Conservation (phyloP, 2,113 vertebrate species). For the Haemorhous mexicanus region DNA sequence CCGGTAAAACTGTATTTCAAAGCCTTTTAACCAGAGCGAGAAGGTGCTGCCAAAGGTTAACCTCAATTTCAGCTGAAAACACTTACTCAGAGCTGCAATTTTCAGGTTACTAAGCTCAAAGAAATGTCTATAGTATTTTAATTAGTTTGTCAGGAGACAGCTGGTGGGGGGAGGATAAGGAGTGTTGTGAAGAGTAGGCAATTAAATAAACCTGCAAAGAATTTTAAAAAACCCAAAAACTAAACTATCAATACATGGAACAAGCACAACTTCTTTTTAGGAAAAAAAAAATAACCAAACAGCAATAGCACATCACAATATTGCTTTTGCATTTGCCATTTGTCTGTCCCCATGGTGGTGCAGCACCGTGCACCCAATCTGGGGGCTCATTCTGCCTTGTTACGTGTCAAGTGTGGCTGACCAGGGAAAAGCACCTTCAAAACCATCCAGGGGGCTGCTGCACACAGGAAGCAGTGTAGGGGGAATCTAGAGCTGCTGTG, state of each 20-base stretch:
- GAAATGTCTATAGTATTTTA: constrained; percentile 51
- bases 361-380: neutral
- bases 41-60: constrained; percentile 51
- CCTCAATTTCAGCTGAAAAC: constrained; percentile 53
- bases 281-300: neutral
- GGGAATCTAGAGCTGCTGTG: neutral
- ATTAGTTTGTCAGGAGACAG: constrained; percentile 50
- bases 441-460: neutral
- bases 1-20: constrained; percentile 33
- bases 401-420: fast-evolving
- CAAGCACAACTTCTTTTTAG: neutral
- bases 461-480: neutral
- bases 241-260: neutral
- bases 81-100: constrained; percentile 33
- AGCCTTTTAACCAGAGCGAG: constrained; percentile 41
- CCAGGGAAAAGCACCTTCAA: neutral
- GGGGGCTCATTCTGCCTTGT: neutral
- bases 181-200: neutral
- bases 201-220: constrained; percentile 22
- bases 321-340: neutral
- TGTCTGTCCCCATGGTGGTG: neutral
- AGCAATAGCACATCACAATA: neutral
- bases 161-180: neutral
- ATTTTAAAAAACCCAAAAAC: neutral
- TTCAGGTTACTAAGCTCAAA: constrained; percentile 57